Base-by-base conservation (phyloP, 1,140 invertebrate species). In the Drosophila triauraria region DNA sequence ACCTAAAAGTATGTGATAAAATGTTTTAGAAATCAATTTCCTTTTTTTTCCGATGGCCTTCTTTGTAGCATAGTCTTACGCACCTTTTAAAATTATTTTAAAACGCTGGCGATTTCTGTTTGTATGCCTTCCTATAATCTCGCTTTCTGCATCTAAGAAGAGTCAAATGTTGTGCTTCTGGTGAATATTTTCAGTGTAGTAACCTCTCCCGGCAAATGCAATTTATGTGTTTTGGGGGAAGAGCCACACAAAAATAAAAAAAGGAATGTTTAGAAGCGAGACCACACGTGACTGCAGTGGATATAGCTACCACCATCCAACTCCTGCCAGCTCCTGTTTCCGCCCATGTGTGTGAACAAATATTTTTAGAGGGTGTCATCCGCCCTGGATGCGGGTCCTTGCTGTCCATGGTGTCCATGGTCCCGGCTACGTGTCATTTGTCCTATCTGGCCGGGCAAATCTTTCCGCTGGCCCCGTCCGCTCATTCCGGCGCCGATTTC, bases 271-370 rank as follows among this genome's bases (percentile, higher is more conserved):
- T 62, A 53, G 48, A 51, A 74, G 60, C 64, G 63, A 69, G 47
- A 78, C 30, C 54, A 84, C 80, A 88, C 81, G 84, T 88, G 85
- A 88, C 85, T 90, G 85, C 85, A 88, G 78, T 63, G 65, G 50
- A 62, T 51, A 48, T 17, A 17, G 59, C 44, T 56, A 50, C 48
- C 69, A 64, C 60, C 25, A 47, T 15, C 27, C 56, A 56, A n/a
- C 25, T 27, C 15, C 51, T 38, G 27, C 23, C 17, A 44, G 44
- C 48, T 40, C 42, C 71, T 53, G 50, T 38, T 67, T 12, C 60
- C 60, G 38, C 84, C 80, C 83, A 78, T 65, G 88, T 90, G 81
- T 84, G 81, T 90, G 85, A 88, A 87, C 84, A 88, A 88, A 87
- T 88, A 87, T 88, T 87, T 86, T 87, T 87, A 87, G 84, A 82